A percentile compares a stretch with the other conserved stretches of the same genome.
Evolutionary conservation across 2,888 invertebrate genomes (phyloP).

Genomic region (Frankliniella intonsa): DNA sequence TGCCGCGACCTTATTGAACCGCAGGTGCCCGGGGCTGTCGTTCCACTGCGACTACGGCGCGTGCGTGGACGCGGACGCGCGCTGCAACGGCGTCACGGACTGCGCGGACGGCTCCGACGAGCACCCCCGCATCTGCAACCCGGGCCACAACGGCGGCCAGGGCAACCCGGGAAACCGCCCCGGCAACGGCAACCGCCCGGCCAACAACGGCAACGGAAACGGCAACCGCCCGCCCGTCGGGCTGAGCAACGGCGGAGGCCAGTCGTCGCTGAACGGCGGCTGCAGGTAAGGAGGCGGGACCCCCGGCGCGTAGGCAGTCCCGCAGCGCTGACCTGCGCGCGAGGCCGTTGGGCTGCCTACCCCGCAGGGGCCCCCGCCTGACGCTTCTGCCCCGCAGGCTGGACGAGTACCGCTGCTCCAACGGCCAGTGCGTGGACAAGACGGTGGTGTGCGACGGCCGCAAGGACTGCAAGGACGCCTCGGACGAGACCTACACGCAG

Average conservation of each 20-base stretch:
- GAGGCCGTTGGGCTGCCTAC: neutral
- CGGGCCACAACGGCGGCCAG: neutral
- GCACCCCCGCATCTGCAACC: constrained; percentile 33
- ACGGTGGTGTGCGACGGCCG: constrained; percentile 38
- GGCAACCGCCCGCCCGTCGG: neutral
- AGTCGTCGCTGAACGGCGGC: neutral
- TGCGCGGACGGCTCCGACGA: constrained; percentile 40
- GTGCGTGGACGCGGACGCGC: constrained; percentile 35
- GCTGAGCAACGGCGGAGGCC: neutral
- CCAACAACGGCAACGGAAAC: neutral
- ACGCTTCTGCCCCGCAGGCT: constrained; percentile 32
- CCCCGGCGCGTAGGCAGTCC: neutral
- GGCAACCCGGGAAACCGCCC: neutral
- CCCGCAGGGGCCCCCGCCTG: neutral
- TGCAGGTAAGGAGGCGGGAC: neutral
- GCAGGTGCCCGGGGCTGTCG: constrained; percentile 37
- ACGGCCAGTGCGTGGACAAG: constrained; percentile 36
- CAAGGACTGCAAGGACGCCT: constrained; percentile 38
- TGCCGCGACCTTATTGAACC: neutral
- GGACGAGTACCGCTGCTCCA: constrained; percentile 40
- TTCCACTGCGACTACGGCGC: constrained; percentile 39
- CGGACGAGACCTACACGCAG: constrained; percentile 38
- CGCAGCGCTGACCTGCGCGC: neutral
- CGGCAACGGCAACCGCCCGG: neutral
- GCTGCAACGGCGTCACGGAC: constrained; percentile 38